phyloP scores from a whole-genome alignment of 2,797 vertebrate species.

The Nothura maculosa region DNA sequence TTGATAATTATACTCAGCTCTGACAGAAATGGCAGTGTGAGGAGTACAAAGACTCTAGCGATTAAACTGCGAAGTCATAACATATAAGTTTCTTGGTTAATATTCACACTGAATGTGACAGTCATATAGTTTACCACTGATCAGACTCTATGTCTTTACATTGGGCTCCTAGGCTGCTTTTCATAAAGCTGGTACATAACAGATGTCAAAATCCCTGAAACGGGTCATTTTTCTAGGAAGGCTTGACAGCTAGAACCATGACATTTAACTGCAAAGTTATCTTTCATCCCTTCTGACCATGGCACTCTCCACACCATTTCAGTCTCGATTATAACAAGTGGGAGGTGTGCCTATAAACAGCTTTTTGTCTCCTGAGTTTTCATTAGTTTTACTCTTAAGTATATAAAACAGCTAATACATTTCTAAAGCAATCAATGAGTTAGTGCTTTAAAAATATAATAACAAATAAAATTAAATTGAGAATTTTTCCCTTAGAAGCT shows the following conservation, averaged over 20 bases:
- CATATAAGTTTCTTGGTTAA: background rate
- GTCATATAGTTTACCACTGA: background rate
- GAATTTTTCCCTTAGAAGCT: background rate
- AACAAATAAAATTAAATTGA: accelerated
- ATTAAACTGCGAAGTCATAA: background rate
- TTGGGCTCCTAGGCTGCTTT: background rate
- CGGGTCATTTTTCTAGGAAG: background rate
- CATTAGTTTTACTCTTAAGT: background rate
- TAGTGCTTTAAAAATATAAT: background rate
- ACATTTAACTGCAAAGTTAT: conserved; percentile 18
- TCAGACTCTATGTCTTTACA: accelerated
- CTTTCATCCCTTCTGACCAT: background rate
- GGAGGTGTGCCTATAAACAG: background rate
- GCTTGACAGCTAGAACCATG: background rate
- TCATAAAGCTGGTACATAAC: background rate
- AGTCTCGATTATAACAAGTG: background rate
- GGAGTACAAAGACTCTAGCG: background rate
- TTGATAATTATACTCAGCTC: accelerated
- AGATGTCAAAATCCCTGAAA: background rate
- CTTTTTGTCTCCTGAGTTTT: background rate
- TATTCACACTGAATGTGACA: background rate
- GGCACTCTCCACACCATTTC: background rate
- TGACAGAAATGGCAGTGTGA: background rate
- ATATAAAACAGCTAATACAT: background rate
- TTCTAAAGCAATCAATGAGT: background rate